Evolutionary conservation across 2,113 vertebrate species (phyloP).

Genomic region (Parus major): DNA sequence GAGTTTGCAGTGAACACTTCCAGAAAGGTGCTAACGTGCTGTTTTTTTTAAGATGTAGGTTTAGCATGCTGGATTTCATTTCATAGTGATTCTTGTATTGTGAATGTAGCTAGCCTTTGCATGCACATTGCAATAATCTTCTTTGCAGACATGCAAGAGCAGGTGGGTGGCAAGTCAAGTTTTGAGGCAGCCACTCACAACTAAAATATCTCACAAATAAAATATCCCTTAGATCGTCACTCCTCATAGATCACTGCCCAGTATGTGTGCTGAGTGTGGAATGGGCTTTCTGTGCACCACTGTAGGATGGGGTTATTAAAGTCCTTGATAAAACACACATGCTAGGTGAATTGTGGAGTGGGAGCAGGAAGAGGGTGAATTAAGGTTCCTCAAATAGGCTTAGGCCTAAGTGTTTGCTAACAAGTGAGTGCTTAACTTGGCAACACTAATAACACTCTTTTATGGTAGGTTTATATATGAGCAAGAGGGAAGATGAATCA

Average conservation of each 20-base stretch:
- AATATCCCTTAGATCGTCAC: background rate
- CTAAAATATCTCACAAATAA: background rate
- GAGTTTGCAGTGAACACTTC: background rate
- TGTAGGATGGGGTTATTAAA: background rate
- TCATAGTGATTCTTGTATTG: background rate
- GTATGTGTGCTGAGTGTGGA: background rate
- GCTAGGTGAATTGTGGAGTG: background rate
- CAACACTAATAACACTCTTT: constrained; percentile 48
- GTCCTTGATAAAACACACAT: background rate
- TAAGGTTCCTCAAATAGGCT: background rate
- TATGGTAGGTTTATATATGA: constrained; percentile 25
- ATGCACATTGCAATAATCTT: background rate
- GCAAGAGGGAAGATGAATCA: constrained; percentile 45
- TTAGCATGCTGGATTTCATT: background rate
- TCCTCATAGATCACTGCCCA: background rate
- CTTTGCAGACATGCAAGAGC: background rate
- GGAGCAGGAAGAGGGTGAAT: background rate
- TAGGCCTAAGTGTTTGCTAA: constrained; percentile 37
- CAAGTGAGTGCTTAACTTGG: constrained; percentile 5
- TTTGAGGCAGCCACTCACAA: background rate
- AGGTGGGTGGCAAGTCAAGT: background rate
- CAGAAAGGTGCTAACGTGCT: background rate
- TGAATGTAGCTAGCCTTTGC: background rate
- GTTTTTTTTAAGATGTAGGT: background rate
- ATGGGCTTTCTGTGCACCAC: background rate